Evolutionary conservation across 37 sponge, comb jelly and placozoan species (phyloP).

Genomic region (Bolinopsis microptera): DNA sequence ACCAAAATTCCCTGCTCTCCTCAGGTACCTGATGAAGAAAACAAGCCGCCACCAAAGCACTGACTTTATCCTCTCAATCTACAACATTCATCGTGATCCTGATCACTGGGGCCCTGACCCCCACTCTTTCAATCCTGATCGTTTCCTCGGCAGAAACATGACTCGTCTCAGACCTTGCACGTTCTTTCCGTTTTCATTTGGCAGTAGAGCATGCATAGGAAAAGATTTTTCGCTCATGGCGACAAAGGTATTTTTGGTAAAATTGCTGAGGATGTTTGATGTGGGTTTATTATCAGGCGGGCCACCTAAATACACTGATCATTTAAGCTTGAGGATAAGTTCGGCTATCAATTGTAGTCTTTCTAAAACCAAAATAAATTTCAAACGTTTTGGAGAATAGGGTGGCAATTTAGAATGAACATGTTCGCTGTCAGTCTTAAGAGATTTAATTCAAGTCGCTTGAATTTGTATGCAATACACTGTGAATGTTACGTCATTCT

Average conservation of each 20-base stretch:
- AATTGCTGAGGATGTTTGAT: not conserved
- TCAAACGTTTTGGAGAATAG: not conserved
- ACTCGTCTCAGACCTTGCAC: slow-evolving; percentile 4
- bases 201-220: not conserved
- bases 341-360: not conserved
- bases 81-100: not conserved
- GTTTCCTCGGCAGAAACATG: not conserved
- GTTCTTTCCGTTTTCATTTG: not conserved
- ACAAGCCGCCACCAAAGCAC: not conserved
- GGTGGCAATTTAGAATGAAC: too few species aligned
- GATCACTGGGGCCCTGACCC: not conserved
- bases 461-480: too few species aligned
- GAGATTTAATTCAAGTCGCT: too few species aligned
- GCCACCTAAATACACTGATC: not conserved
- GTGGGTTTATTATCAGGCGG: not conserved
- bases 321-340: not conserved
- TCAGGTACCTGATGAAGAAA: not conserved
- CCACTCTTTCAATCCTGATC: not conserved
- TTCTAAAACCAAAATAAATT: not conserved
- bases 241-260: not conserved
- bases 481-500: too few species aligned
- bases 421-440: too few species aligned
- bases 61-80: not conserved
- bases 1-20: too few species aligned
- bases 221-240: not conserved